These are phyloP conservation scores for Drosophila cracens DNA, from an alignment of 2,888 invertebrate genomes.

Conservation along the genomic window DNA sequence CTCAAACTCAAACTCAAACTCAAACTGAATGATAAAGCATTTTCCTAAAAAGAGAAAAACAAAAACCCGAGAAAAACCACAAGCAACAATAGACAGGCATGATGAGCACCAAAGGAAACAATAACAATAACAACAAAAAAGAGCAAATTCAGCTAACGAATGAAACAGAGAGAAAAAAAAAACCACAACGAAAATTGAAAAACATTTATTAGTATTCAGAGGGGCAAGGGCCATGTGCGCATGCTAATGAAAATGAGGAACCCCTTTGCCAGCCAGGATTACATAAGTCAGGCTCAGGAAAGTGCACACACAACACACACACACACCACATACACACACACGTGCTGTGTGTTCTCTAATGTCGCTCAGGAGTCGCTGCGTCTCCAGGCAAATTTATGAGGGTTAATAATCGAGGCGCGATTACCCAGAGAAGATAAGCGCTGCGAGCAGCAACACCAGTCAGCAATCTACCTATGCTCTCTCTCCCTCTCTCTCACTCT, in stretches of 20 bases:
- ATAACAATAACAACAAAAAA: slow-evolving; percentile 15
- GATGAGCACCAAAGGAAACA: slow-evolving; percentile 53
- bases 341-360: slow-evolving; percentile 16
- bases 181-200: slow-evolving; percentile 73
- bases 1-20: slow-evolving; percentile 30
- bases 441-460: slow-evolving; percentile 1
- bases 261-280: slow-evolving; percentile 47
- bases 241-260: slow-evolving; percentile 64
- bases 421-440: slow-evolving; percentile 70
- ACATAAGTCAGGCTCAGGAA: slow-evolving; percentile 50
- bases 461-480: slow-evolving; percentile 35
- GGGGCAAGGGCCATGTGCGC: slow-evolving; percentile 27
- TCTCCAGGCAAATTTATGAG: slow-evolving; percentile 55
- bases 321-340: slow-evolving; percentile 2
- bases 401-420: slow-evolving; percentile 78
- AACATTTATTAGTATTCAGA: slow-evolving; percentile 69
- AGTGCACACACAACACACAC: background rate
- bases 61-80: slow-evolving; percentile 60
- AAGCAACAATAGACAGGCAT: slow-evolving; percentile 63
- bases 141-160: slow-evolving; percentile 31
- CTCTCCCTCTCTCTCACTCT: slow-evolving; percentile 6
- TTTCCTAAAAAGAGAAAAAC: slow-evolving; percentile 35
- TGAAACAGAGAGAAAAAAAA: slow-evolving; percentile 16
- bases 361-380: slow-evolving; percentile 13
- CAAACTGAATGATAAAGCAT: slow-evolving; percentile 62